Evolutionary conservation across 2,113 vertebrate species (phyloP).

Genomic region (Pterophyllum scalare): DNA sequence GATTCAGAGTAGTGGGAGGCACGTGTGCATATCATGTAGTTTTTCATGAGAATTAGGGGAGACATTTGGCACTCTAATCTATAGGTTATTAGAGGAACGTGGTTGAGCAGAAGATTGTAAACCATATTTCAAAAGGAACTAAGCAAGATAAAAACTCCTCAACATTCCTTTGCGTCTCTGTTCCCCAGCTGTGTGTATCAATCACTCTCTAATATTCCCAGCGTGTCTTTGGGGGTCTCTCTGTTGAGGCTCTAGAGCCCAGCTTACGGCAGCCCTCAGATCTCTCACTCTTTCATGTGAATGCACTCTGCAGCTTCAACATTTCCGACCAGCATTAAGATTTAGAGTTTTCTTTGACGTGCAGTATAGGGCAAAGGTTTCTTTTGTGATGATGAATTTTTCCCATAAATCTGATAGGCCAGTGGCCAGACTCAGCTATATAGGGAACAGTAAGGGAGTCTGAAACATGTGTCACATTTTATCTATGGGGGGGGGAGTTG

Average conservation of each 20-base stretch:
- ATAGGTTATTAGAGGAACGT: constrained; percentile 56
- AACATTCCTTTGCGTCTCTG: constrained; percentile 52
- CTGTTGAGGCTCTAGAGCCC: constrained; percentile 62
- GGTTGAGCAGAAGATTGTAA: constrained; percentile 55
- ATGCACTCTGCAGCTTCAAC: constrained; percentile 56
- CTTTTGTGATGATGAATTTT: constrained; percentile 40
- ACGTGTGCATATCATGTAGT: constrained; percentile 10
- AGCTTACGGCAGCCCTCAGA: constrained; percentile 74
- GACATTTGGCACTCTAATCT: constrained; percentile 60
- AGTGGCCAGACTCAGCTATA: constrained; percentile 15
- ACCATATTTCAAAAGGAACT: constrained; percentile 68
- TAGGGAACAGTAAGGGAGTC: neutral
- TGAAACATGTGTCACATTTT: neutral
- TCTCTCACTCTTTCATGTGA: constrained; percentile 72
- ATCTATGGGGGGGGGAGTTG: neutral
- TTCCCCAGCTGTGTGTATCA: constrained; percentile 72
- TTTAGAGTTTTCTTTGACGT: constrained; percentile 46
- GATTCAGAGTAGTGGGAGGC: constrained; percentile 3
- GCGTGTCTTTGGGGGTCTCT: constrained; percentile 70
- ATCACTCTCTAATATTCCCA: constrained; percentile 74
- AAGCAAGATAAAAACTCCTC: constrained; percentile 64
- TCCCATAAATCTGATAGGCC: constrained; percentile 28
- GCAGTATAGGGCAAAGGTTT: constrained; percentile 13
- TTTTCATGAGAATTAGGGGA: constrained; percentile 58
- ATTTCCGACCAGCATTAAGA: constrained; percentile 66